phyloP scores from a whole-genome alignment of 2,888 invertebrate species.

The Tethea ocularis region DNA sequence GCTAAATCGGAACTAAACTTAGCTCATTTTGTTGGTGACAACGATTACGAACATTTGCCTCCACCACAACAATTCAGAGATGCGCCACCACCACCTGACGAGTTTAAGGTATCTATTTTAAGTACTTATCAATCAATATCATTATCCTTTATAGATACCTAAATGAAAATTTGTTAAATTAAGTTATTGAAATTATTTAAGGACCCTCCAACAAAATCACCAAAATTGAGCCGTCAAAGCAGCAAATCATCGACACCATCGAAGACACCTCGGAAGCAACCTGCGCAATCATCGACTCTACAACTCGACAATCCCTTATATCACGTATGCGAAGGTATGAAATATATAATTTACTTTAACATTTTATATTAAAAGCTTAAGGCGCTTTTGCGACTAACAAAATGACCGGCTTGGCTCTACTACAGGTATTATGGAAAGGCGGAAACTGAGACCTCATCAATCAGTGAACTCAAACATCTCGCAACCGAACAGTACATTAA shows the following conservation, averaged over 20 bases:
- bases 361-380: conserved; percentile 12
- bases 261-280: conserved; percentile 65
- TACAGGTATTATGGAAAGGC: conserved; percentile 76
- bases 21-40: conserved; percentile 80
- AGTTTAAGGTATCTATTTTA: conserved; percentile 79
- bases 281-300: conserved; percentile 61
- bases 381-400: conserved; percentile 54
- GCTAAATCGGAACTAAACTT: conserved; percentile 85
- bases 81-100: conserved; percentile 90
- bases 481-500: conserved; percentile 63
- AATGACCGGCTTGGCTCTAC: conserved; percentile 55
- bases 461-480: conserved; percentile 58
- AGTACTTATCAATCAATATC: not conserved
- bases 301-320: conserved; percentile 89
- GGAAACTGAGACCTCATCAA: conserved; percentile 73
- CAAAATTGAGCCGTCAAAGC: conserved; percentile 71
- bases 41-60: conserved; percentile 89
- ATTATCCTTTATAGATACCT: too few species aligned
- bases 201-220: conserved; percentile 78
- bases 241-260: conserved; percentile 78
- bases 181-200: too few species aligned
- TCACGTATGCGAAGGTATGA: conserved; percentile 89
- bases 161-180: too few species aligned
- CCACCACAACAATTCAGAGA: conserved; percentile 94
- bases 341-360: conserved; percentile 44